Percentiles rank a stretch among this genome's conserved stretches.
Evolutionary conservation across 2,113 vertebrate genomes (phyloP).

Genomic region (Austrofundulus limnaeus): DNA sequence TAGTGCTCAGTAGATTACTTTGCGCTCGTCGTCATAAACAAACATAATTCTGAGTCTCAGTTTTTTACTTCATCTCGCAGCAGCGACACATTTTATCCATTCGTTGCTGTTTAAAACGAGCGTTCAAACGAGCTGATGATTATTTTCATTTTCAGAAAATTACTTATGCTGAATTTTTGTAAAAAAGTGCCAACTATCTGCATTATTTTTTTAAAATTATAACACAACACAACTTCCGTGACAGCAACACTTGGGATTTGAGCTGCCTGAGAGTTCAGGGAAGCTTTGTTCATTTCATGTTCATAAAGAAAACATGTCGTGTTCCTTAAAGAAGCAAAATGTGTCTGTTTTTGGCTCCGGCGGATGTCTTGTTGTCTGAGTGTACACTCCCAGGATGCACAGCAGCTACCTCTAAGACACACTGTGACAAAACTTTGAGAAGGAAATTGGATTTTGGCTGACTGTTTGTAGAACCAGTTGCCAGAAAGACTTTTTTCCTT

Average conservation of each 20-base stretch:
- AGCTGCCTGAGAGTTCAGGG: conserved; percentile 38
- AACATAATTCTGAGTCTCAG: conserved; percentile 29
- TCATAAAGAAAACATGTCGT: conserved; percentile 46
- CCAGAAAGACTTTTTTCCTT: conserved; percentile 44
- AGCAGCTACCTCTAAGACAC: conserved; percentile 42
- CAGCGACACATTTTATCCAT: not conserved
- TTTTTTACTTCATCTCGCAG: conserved; percentile 7
- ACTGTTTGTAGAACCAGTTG: conserved; percentile 30
- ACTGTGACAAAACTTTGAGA: conserved; percentile 52
- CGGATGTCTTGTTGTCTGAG: conserved; percentile 41
- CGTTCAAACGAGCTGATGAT: no score
- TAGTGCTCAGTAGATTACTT: conserved; percentile 63
- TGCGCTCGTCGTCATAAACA: conserved; percentile 38
- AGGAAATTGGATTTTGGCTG: conserved; percentile 56
- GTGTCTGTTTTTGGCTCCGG: conserved; percentile 26
- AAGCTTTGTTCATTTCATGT: conserved; percentile 54
- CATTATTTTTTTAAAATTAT: conserved; percentile 1
- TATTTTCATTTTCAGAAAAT: not conserved
- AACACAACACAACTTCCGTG: not conserved
- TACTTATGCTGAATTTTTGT: not conserved
- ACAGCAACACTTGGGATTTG: conserved; percentile 8
- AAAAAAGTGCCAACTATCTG: not conserved
- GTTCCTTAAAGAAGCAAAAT: conserved; percentile 43
- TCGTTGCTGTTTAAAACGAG: no score
- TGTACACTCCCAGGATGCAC: conserved; percentile 47